Conservation (phyloP, 1,140 invertebrate species). For the Leucophenga varia region DNA sequence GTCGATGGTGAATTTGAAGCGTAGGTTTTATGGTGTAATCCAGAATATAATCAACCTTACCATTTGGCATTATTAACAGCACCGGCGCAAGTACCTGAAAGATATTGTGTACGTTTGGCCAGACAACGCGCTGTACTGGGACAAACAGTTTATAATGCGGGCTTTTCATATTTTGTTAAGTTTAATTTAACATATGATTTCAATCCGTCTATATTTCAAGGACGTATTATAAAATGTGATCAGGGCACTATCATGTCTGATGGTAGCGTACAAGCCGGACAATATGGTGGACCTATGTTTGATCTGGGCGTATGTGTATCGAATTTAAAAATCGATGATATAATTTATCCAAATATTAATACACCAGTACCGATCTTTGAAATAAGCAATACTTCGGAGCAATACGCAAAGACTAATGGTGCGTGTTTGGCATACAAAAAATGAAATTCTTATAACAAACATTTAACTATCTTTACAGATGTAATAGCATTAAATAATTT, state of each 20-base stretch:
- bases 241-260: slow-evolving; percentile 61
- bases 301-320: slow-evolving; percentile 61
- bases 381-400: slow-evolving; percentile 48
- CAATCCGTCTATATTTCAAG: slow-evolving; percentile 59
- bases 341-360: slow-evolving; percentile 60
- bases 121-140: slow-evolving; percentile 43
- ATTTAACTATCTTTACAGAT: slow-evolving; percentile 27
- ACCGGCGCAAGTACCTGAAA: slow-evolving; percentile 31
- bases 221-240: slow-evolving; percentile 58
- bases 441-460: neutral
- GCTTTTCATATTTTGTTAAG: slow-evolving; percentile 60
- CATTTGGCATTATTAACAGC: slow-evolving; percentile 60
- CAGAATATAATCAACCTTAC: slow-evolving; percentile 54
- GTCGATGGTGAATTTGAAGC: slow-evolving; percentile 47
- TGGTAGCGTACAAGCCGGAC: slow-evolving; percentile 62
- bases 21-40: slow-evolving; percentile 59
- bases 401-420: slow-evolving; percentile 58
- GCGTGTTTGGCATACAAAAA: neutral
- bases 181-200: slow-evolving; percentile 48
- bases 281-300: slow-evolving; percentile 63
- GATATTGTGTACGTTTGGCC: slow-evolving; percentile 38
- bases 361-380: slow-evolving; percentile 59
- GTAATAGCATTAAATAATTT: slow-evolving; percentile 41
- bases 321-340: slow-evolving; percentile 57
- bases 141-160: slow-evolving; percentile 59